Evolutionary conservation across 2,797 vertebrate genomes (phyloP).

Genomic region (Sebastes glaucus): DNA sequence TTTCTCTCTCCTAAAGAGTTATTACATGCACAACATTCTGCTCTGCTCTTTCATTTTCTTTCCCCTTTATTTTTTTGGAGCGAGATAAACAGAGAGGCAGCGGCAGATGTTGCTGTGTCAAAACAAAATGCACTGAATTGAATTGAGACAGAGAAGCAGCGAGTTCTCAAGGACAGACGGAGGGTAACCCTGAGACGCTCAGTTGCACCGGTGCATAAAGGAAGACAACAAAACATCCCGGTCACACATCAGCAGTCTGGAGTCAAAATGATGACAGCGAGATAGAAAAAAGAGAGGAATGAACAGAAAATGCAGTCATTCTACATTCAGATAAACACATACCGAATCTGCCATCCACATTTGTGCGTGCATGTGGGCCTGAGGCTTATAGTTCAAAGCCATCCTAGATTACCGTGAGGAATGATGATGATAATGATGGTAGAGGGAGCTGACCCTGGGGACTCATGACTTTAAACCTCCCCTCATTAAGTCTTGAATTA

Average conservation of each 20-base stretch:
- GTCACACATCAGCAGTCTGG: neutral
- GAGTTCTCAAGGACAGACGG: conserved; percentile 11
- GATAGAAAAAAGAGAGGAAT: conserved; percentile 1
- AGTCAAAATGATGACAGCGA: neutral
- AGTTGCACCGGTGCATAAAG: neutral
- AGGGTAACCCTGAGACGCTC: conserved; percentile 13
- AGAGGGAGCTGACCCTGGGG: conserved; percentile 21
- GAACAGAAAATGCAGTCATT: neutral
- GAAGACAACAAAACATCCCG: neutral
- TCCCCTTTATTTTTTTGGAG: neutral
- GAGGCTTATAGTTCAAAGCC: conserved; percentile 58
- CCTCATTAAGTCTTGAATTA: conserved; percentile 45
- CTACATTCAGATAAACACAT: conserved; percentile 17
- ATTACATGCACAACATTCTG: neutral
- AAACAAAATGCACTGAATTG: neutral
- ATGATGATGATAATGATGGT: conserved; percentile 52
- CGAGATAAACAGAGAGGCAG: neutral
- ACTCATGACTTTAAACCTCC: conserved; percentile 35
- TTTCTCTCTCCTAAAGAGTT: neutral
- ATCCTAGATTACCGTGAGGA: conserved; percentile 56
- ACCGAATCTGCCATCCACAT: conserved; percentile 27
- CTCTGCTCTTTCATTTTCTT: neutral
- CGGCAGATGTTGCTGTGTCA: neutral
- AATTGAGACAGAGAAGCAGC: neutral
- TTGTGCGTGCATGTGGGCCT: conserved; percentile 17